These are phyloP conservation scores for Pogonocherus hispidulus DNA, from an alignment of 2,888 invertebrate genomes.

Conservation along the genomic window DNA sequence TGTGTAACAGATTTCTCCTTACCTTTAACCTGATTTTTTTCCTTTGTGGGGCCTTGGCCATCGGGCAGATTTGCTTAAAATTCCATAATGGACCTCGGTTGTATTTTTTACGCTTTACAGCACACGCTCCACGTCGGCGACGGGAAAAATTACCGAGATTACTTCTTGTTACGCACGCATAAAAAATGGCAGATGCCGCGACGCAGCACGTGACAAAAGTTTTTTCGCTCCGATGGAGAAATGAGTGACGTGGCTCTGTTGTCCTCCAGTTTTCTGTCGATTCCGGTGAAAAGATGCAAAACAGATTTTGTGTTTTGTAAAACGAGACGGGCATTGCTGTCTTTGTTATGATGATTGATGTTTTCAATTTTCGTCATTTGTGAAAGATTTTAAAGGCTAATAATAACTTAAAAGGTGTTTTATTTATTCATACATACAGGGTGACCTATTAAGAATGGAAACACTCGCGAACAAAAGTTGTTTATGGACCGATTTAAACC, in stretches of 20 bases:
- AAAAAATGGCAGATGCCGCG: slow-evolving; percentile 51
- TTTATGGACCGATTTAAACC: too few relatives aligned
- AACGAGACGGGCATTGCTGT: background rate
- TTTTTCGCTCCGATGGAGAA: slow-evolving; percentile 51
- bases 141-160: slow-evolving; percentile 45
- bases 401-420: too few relatives aligned
- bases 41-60: slow-evolving; percentile 47
- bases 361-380: too few relatives aligned
- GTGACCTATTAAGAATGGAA: too few relatives aligned
- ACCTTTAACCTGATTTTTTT: slow-evolving; percentile 49
- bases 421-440: too few relatives aligned
- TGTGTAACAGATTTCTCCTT: slow-evolving; percentile 54
- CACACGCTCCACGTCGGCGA: slow-evolving; percentile 43
- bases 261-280: background rate
- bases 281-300: slow-evolving; percentile 8
- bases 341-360: too few relatives aligned
- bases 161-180: slow-evolving; percentile 43
- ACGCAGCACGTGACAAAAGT: slow-evolving; percentile 53
- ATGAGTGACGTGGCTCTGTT: slow-evolving; percentile 46
- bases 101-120: slow-evolving; percentile 48
- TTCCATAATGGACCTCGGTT: slow-evolving; percentile 40
- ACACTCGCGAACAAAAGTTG: too few relatives aligned
- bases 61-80: slow-evolving; percentile 38
- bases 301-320: background rate
- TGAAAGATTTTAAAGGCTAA: too few relatives aligned